Evolutionary conservation across 2,113 vertebrate genomes (phyloP).

Genomic region (Coptodon rendalli): DNA sequence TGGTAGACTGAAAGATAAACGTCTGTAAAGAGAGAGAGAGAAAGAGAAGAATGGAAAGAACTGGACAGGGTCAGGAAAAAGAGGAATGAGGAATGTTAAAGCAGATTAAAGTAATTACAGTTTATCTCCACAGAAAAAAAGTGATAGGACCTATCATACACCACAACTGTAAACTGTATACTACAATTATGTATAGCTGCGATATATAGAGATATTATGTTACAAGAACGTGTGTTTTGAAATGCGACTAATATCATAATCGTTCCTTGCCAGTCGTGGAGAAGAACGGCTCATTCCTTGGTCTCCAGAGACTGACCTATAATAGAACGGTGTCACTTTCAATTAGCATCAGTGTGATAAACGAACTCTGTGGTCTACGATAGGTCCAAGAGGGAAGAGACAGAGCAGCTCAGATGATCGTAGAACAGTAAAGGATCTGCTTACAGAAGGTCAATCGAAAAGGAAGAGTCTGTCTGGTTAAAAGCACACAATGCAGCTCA

Average conservation of each 20-base stretch:
- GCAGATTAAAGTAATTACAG: constrained; percentile 73
- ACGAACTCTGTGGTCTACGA: constrained; percentile 60
- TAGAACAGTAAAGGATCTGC: constrained; percentile 52
- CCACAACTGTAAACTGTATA: constrained; percentile 30
- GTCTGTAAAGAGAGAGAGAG: constrained; percentile 97
- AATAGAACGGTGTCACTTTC: constrained; percentile 21
- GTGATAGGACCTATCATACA: constrained; percentile 70
- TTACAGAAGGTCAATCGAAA: constrained; percentile 54
- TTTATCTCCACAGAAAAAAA: constrained; percentile 65
- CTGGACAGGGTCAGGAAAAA: constrained; percentile 96
- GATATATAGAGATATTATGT: background rate
- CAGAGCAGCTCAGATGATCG: constrained; percentile 63
- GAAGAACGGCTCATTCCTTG: constrained; percentile 8
- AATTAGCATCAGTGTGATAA: constrained; percentile 28
- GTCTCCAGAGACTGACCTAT: background rate
- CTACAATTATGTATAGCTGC: background rate
- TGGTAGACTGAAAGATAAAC: constrained; percentile 99
- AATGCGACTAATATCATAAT: background rate
- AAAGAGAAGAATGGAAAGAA: constrained; percentile 98
- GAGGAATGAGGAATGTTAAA: constrained; percentile 89
- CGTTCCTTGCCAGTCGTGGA: background rate
- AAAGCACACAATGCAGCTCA: constrained; percentile 40
- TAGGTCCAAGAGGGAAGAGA: constrained; percentile 65
- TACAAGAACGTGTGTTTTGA: background rate
- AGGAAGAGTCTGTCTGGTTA: constrained; percentile 45